Evolutionary conservation across 2,113 vertebrate species (phyloP).

Genomic region (Diadophis punctatus): DNA sequence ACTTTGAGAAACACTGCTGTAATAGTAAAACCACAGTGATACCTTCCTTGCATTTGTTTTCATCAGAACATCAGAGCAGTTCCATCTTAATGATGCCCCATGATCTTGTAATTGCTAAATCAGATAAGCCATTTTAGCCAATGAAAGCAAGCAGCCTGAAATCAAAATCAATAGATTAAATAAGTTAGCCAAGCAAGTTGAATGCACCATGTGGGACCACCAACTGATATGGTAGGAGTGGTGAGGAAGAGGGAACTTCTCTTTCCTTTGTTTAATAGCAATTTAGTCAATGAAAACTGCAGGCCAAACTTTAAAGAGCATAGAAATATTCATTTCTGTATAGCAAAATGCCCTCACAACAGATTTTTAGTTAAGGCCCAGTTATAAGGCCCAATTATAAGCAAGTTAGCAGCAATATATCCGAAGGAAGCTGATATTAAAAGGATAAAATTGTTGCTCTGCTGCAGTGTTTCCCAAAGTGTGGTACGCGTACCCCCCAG

Average conservation of each 20-base stretch:
- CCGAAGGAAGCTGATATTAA: too few relatives aligned
- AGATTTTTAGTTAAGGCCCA: too few relatives aligned
- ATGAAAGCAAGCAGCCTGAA: not conserved
- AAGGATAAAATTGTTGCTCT: not conserved
- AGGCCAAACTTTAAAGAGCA: not conserved
- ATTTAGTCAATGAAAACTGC: not conserved
- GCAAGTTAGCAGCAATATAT: too few relatives aligned
- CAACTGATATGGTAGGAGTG: not conserved
- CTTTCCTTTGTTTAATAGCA: not conserved
- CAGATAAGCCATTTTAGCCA: not conserved
- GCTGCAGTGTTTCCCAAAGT: too few relatives aligned
- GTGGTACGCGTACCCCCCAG: too few relatives aligned
- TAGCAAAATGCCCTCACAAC: too few relatives aligned
- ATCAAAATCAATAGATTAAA: not conserved
- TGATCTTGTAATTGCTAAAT: not conserved
- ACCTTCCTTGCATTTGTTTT: not conserved
- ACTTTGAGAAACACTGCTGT: too few relatives aligned
- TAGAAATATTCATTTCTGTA: not conserved
- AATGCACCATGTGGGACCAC: not conserved
- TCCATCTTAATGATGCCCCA: not conserved
- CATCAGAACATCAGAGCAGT: not conserved
- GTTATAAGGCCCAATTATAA: too few relatives aligned
- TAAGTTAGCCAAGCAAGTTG: not conserved
- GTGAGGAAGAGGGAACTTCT: not conserved
- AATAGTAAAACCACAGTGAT: not conserved